Conservation (phyloP, 2,888 invertebrate species). For the Anthophora plumipes region DNA sequence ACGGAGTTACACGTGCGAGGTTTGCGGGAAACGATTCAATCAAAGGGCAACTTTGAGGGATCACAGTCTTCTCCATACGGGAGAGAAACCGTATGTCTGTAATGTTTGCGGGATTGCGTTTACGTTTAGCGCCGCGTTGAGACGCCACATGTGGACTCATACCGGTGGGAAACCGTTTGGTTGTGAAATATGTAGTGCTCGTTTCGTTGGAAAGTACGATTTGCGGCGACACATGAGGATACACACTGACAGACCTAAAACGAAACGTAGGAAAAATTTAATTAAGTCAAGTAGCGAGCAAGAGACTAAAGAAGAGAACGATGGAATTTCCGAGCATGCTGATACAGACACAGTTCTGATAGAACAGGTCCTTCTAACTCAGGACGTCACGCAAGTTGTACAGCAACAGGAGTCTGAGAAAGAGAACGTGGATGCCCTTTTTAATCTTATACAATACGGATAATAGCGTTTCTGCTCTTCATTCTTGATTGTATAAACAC, state of each 20-base stretch:
- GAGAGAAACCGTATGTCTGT: constrained; percentile 82
- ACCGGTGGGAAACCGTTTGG: constrained; percentile 79
- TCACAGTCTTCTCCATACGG: constrained; percentile 81
- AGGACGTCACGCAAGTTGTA: constrained; percentile 75
- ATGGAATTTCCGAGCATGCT: constrained; percentile 56
- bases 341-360: constrained; percentile 74
- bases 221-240: constrained; percentile 81
- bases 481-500: neutral
- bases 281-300: constrained; percentile 38
- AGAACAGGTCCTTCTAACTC: constrained; percentile 77
- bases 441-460: constrained; percentile 79
- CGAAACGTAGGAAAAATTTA: constrained; percentile 63
- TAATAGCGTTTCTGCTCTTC: constrained; percentile 55
- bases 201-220: constrained; percentile 82
- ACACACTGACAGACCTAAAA: constrained; percentile 75
- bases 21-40: constrained; percentile 82
- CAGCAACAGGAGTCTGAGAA: constrained; percentile 79
- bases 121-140: constrained; percentile 81
- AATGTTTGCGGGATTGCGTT: constrained; percentile 81
- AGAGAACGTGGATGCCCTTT: constrained; percentile 81
- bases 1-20: constrained; percentile 80
- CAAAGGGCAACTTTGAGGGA: constrained; percentile 81
- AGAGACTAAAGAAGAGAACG: constrained; percentile 44
- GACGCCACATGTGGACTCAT: constrained; percentile 82
- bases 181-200: constrained; percentile 79